Base-by-base conservation (phyloP, 2,797 vertebrate species). In the Trachops cirrhosus region DNA sequence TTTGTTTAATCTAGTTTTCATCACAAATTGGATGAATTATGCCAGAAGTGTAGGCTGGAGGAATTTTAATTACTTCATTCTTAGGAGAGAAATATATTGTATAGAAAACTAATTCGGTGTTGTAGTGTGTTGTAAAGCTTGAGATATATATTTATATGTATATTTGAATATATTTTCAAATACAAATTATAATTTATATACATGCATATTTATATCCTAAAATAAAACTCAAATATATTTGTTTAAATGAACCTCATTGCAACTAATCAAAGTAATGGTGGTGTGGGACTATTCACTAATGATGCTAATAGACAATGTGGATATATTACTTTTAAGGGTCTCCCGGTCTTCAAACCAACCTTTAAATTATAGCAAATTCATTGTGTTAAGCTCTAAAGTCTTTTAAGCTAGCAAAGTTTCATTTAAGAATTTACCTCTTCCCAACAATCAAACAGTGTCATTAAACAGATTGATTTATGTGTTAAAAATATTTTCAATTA, bases 1-100 rank as follows among this genome's bases (percentile, higher is more conserved):
- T 93, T 79, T 9, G 82, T 89, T 93, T 94, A 44, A 91, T 52
- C 16, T 77, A 94, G 5, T 86, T 96, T 91, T 94, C 16, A 48
- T 64, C 92, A 62, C 52, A 87, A 93, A 89, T 34, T 93, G 29
- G 1, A 57, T 70, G 46, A 93, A 14, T 91, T 86, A 16, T 95
- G 46, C 3, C 10, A 71, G 37, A 88, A 95, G 9, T 34, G 4
- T 84, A 9, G 34, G 37, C 19, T 89, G n/a, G 2, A 83, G 22
- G 19, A 92, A 89, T 90, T 93, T 83, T 95, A 92, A 92, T 94
- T 73, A 70, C 3, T 80, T 93, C 5, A 37, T 92, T 21, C n/a
- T 85, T 84, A 95, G 34, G 14, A 67, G 4, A 68, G 52, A 92
- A 93, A 68, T 88, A 50, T 44, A 70, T 54, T 71, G 2, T 52